phyloP scores from a whole-genome alignment of 2,888 invertebrate genomes.

The Yponomeuta malinellus region DNA sequence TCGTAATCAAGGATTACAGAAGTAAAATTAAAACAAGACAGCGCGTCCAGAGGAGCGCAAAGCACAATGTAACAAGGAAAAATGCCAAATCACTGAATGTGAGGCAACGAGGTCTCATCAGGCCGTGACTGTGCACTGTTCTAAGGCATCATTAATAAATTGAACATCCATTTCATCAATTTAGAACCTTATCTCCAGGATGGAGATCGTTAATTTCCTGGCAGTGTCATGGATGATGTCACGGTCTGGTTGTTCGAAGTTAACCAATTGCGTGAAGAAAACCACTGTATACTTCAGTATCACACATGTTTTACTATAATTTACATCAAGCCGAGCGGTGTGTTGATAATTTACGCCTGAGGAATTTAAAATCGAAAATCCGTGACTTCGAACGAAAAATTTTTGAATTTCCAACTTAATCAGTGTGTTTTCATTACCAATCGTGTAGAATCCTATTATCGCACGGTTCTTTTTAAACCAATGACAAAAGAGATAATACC shows the following conservation, averaged over 20 bases:
- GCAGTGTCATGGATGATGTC: constrained; percentile 51
- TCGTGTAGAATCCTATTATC: too few relatives aligned
- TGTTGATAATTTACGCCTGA: background rate
- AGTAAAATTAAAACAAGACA: too few relatives aligned
- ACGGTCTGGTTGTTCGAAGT: constrained; percentile 53
- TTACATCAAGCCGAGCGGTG: background rate
- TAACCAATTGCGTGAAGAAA: constrained; percentile 22
- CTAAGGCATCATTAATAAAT: background rate
- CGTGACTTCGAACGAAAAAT: background rate
- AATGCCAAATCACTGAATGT: constrained; percentile 21
- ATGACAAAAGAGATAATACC: background rate
- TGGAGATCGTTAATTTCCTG: constrained; percentile 38
- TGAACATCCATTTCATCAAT: constrained; percentile 15
- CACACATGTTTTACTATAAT: background rate
- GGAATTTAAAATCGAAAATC: background rate
- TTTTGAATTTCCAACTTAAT: background rate
- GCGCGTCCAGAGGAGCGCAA: background rate
- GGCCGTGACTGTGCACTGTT: background rate
- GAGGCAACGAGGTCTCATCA: background rate
- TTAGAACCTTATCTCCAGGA: constrained; percentile 31
- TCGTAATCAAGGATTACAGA: background rate
- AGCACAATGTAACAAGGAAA: background rate
- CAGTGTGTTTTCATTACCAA: background rate
- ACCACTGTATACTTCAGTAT: background rate
- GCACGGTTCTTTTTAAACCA: background rate